phyloP scores from a whole-genome alignment of 2,888 invertebrate species.

The Tipula helvola region DNA sequence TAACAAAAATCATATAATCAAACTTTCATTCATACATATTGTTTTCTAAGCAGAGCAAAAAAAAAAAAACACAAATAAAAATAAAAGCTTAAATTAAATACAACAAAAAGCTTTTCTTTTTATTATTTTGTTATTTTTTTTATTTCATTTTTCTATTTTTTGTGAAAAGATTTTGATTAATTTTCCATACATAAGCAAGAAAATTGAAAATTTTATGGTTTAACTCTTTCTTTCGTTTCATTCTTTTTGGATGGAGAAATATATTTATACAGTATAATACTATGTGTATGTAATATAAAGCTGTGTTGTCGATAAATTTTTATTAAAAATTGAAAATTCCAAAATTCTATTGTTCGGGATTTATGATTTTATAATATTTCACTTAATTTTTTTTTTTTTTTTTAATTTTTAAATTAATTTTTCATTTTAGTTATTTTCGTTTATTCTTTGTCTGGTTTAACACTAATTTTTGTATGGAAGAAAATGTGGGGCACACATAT shows the following conservation, averaged over 20 bases:
- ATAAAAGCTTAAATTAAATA: background rate
- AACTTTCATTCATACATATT: background rate
- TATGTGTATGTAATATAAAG: background rate
- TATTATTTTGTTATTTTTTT: no score
- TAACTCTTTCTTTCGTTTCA: background rate
- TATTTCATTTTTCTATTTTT: background rate
- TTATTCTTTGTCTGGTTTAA: background rate
- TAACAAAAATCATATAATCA: background rate
- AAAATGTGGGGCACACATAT: background rate
- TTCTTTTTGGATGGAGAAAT: background rate
- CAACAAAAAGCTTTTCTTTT: background rate
- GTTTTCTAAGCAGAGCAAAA: background rate
- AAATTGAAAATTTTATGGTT: conserved; percentile 4
- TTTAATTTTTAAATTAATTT: background rate
- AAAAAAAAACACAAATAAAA: no score
- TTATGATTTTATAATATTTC: background rate
- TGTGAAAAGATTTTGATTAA: background rate
- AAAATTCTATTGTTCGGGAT: background rate
- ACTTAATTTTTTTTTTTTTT: background rate
- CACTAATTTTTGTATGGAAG: background rate
- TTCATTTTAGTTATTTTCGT: background rate
- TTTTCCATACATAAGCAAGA: background rate
- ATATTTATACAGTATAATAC: background rate
- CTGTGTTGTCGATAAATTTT: background rate
- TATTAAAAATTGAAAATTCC: background rate